These are phyloP conservation scores for Hippopotamyrus pictus DNA, from an alignment of 2,797 vertebrate species.

Conservation along the genomic window DNA sequence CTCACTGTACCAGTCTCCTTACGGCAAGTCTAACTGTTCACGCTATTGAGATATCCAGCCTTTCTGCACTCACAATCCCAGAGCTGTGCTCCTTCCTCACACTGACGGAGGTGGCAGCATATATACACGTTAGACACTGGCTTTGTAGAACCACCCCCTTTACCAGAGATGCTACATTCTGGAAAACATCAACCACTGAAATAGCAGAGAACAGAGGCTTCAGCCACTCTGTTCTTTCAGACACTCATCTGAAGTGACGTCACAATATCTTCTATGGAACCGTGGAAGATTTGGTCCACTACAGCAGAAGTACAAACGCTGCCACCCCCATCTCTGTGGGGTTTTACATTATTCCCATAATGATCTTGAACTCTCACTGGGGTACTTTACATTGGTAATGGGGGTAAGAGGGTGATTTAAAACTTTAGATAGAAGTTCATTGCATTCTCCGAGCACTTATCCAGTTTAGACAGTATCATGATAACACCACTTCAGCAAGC, in stretches of 20 bases:
- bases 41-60: background rate
- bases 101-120: background rate
- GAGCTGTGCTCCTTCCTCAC: background rate
- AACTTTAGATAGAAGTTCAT: background rate
- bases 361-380: background rate
- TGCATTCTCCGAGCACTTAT: background rate
- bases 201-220: background rate
- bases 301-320: background rate
- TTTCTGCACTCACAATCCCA: background rate
- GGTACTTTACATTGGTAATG: background rate
- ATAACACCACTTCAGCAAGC: background rate
- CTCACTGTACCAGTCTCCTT: slow-evolving; percentile 10
- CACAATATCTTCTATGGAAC: background rate
- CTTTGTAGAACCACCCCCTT: background rate
- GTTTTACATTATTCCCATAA: background rate
- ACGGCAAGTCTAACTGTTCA: background rate
- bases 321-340: background rate
- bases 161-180: background rate
- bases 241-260: background rate
- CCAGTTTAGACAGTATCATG: background rate
- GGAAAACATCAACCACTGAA: background rate
- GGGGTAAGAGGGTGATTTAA: background rate
- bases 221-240: background rate
- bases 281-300: background rate
- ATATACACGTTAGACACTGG: background rate